phyloP scores from a whole-genome alignment of 1,140 invertebrate species.

The Camponotus vicinus region DNA sequence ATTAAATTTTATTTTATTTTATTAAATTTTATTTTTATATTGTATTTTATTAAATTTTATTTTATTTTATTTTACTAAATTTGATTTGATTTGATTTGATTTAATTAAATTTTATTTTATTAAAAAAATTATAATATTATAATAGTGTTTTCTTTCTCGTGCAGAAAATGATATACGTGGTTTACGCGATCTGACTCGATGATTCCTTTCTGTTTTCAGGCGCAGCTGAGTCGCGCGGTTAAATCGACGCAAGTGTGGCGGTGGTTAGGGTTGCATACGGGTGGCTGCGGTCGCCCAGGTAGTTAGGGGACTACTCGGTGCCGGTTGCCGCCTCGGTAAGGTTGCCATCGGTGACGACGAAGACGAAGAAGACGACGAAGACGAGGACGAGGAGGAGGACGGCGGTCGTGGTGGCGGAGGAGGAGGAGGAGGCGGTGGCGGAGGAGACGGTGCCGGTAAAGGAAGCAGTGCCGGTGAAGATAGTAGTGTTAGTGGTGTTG shows the following conservation, averaged over 20 bases:
- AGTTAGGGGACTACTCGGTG: conserved; percentile 66
- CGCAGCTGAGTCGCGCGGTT: conserved; percentile 38
- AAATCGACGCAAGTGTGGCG: conserved; percentile 78
- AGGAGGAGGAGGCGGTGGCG: conserved; percentile 33
- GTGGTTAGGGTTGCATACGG: conserved; percentile 64
- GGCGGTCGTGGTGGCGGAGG: conserved; percentile 66
- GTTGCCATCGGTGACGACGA: conserved; percentile 33
- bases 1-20: no score
- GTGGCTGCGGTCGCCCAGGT: conserved; percentile 72
- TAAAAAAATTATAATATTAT: no score
- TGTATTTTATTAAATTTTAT: no score
- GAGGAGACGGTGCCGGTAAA: conserved; percentile 54
- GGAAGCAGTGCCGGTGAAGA: conserved; percentile 57
- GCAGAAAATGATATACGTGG: background rate
- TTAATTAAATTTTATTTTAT: no score
- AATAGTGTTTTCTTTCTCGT: background rate
- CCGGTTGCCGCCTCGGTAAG: conserved; percentile 49
- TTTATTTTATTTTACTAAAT: no score
- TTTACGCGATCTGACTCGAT: background rate
- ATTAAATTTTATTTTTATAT: no score
- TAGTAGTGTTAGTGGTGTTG: conserved; percentile 55
- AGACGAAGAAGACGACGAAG: conserved; percentile 45
- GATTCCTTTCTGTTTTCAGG: conserved; percentile 50
- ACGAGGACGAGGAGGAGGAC: conserved; percentile 61
- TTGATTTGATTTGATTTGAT: no score